A percentile compares a stretch with the other conserved stretches of the same genome.
phyloP scores from a whole-genome alignment of 2,888 invertebrate species.

The Colostygia pectinataria region DNA sequence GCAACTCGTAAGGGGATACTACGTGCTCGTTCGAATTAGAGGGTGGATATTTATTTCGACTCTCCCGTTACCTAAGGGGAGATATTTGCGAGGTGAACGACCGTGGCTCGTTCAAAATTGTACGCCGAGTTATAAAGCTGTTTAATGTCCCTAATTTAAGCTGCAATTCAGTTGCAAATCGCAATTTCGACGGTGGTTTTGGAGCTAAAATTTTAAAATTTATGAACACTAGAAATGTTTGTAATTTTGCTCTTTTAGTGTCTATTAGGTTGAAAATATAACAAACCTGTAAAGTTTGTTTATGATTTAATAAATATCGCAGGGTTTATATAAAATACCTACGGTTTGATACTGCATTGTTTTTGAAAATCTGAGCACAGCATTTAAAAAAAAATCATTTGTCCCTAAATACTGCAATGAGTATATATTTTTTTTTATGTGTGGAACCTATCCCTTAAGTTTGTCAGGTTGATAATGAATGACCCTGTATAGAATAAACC shows the following conservation, averaged over 20 bases:
- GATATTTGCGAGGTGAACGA: conserved; percentile 77
- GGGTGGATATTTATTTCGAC: conserved; percentile 74
- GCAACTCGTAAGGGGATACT: conserved; percentile 61
- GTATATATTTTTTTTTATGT: no score
- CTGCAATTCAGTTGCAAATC: conserved; percentile 50
- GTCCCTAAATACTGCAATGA: no score
- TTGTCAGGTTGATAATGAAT: no score
- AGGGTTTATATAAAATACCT: background rate
- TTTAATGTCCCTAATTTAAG: conserved; percentile 47
- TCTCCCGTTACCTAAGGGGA: conserved; percentile 72
- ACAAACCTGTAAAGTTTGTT: conserved; percentile 18
- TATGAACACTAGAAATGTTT: conserved; percentile 29
- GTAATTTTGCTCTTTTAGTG: conserved; percentile 26
- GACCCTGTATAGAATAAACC: no score
- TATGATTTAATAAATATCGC: conserved; percentile 19
- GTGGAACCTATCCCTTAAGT: no score
- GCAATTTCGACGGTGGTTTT: conserved; percentile 31
- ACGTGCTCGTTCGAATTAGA: conserved; percentile 64
- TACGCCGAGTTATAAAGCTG: conserved; percentile 37
- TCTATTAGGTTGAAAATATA: conserved; percentile 23
- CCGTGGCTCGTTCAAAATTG: conserved; percentile 49
- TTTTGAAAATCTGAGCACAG: no score
- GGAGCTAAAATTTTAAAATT: conserved; percentile 41
- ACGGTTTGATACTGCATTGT: background rate
- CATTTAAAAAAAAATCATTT: no score